These are phyloP conservation scores for Diabrotica undecimpunctata DNA, from an alignment of 1,140 invertebrate species.

Conservation along the genomic window DNA sequence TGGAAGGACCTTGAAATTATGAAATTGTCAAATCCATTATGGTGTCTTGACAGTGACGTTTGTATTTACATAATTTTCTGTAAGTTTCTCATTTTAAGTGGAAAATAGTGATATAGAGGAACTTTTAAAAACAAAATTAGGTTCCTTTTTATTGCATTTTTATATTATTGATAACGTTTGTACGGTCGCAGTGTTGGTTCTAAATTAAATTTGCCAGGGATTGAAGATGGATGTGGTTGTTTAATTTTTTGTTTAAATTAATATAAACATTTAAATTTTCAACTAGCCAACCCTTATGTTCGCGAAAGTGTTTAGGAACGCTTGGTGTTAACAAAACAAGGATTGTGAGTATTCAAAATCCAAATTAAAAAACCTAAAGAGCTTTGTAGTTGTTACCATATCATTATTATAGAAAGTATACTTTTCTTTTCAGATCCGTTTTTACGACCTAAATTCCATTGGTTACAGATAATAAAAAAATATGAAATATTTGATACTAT, in stretches of 20 bases:
- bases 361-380: background rate
- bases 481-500: slow-evolving; percentile 8
- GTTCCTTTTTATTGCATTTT: background rate
- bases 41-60: slow-evolving; percentile 23
- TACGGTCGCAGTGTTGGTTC: background rate
- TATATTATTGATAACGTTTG: background rate
- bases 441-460: slow-evolving; percentile 21
- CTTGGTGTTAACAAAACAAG: slow-evolving; percentile 18
- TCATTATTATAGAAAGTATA: slow-evolving; percentile 17
- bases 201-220: background rate
- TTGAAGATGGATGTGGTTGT: background rate
- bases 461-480: slow-evolving; percentile 17
- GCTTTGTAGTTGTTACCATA: background rate
- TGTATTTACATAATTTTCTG: slow-evolving; percentile 21
- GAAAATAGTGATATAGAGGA: slow-evolving; percentile 12
- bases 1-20: slow-evolving; percentile 13
- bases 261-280: background rate
- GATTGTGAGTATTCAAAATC: slow-evolving; percentile 16
- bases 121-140: background rate
- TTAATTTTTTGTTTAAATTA: slow-evolving; percentile 3
- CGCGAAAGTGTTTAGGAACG: slow-evolving; percentile 14
- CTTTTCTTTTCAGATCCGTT: slow-evolving; percentile 20
- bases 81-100: slow-evolving; percentile 15
- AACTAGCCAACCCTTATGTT: slow-evolving; percentile 6
- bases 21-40: slow-evolving; percentile 21